Evolutionary conservation across 2,888 invertebrate species (phyloP).

Genomic region (Amaurobius ferox): DNA sequence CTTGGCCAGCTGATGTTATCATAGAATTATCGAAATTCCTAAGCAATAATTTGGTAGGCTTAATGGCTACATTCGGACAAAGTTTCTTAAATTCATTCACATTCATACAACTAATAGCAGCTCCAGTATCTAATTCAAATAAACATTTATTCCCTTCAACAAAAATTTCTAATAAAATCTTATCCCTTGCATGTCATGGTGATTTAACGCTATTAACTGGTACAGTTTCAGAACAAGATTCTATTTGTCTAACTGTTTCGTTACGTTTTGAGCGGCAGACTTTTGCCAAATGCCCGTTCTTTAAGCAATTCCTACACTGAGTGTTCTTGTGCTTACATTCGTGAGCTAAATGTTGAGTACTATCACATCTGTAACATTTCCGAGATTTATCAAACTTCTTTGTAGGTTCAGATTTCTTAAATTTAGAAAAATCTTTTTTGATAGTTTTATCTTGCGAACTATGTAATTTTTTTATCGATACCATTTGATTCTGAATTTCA

Average conservation of each 20-base stretch:
- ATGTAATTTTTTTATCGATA: conserved; percentile 38
- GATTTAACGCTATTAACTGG: too few relatives aligned
- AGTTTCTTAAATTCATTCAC: too few relatives aligned
- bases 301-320: conserved; percentile 37
- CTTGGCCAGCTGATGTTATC: conserved; percentile 49
- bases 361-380: conserved; percentile 55
- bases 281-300: conserved; percentile 40
- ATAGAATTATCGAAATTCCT: conserved; percentile 55
- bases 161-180: too few relatives aligned
- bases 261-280: conserved; percentile 40
- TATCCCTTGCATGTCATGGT: too few relatives aligned
- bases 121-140: too few relatives aligned
- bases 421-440: conserved; percentile 51
- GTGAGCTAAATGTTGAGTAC: conserved; percentile 54
- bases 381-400: conserved; percentile 53
- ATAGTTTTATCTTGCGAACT: conserved; percentile 39
- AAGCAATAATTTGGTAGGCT: too few relatives aligned
- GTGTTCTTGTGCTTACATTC: conserved; percentile 52
- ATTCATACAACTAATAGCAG: too few relatives aligned
- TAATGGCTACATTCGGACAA: too few relatives aligned
- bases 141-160: too few relatives aligned
- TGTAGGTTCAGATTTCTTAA: conserved; percentile 42
- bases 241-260: conserved; percentile 34
- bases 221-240: too few relatives aligned
- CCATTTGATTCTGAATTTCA: conserved; percentile 54